Evolutionary conservation across 2,113 vertebrate species (phyloP).

Genomic region (Cheirogaleus medius): DNA sequence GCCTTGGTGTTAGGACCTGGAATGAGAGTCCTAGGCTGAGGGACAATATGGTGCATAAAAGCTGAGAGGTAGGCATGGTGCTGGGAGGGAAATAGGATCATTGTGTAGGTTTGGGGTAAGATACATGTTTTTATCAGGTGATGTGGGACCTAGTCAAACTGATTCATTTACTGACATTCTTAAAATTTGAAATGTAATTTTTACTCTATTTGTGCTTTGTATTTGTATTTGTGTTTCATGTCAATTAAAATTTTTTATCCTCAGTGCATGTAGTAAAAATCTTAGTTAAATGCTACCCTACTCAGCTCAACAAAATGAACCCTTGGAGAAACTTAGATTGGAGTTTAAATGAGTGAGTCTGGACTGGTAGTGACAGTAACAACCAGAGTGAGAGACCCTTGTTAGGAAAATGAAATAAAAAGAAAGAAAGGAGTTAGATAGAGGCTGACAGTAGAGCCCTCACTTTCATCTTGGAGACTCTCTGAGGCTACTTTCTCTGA

Average conservation of each 20-base stretch:
- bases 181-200: not conserved
- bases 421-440: not conserved
- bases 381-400: not conserved
- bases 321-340: not conserved
- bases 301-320: constrained; percentile 8
- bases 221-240: not conserved
- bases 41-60: not conserved
- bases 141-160: not conserved
- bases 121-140: not conserved
- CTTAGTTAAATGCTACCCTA: constrained; percentile 1
- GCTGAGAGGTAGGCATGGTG: not conserved
- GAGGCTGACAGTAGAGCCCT: not conserved
- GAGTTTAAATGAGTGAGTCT: not conserved
- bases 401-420: not conserved
- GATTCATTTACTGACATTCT: constrained; percentile 25
- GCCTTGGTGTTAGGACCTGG: not conserved
- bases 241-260: constrained; percentile 36
- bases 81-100: not conserved
- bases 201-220: not conserved
- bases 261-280: not conserved
- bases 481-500: not conserved
- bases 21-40: not conserved
- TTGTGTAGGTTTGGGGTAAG: not conserved
- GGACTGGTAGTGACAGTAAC: not conserved
- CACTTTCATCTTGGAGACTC: not conserved